These are phyloP conservation scores for Caranx ignobilis DNA, from an alignment of 2,113 vertebrate genomes.

Conservation along the genomic window DNA sequence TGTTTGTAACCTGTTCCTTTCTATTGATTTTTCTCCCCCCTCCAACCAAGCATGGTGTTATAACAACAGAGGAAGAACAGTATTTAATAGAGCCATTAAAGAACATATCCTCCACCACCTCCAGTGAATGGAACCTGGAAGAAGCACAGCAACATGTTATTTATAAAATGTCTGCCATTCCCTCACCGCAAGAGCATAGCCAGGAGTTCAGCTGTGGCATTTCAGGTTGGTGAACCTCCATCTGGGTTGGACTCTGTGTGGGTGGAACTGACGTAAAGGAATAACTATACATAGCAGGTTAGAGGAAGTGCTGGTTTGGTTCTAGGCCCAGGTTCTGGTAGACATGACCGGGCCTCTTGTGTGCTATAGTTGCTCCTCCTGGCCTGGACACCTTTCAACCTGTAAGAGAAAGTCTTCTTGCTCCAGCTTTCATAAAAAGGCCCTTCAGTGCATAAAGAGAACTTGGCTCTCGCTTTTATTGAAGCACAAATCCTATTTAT, in stretches of 20 bases:
- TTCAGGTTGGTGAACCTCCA: constrained; percentile 89
- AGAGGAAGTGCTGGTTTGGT: constrained; percentile 82
- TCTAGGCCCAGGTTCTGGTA: constrained; percentile 75
- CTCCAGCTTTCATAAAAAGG: constrained; percentile 59
- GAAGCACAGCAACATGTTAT: constrained; percentile 97
- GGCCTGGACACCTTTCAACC: constrained; percentile 68
- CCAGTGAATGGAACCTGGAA: constrained; percentile 89
- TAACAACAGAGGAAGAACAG: constrained; percentile 98
- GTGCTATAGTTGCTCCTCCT: constrained; percentile 60
- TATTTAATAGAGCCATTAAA: constrained; percentile 99
- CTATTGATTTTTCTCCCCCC: constrained; percentile 41
- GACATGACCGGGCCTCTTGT: constrained; percentile 68
- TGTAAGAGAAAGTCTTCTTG: constrained; percentile 40
- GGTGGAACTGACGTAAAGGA: constrained; percentile 80
- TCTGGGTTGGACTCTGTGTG: constrained; percentile 72
- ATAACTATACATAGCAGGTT: constrained; percentile 79
- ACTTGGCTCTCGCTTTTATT: constrained; percentile 47
- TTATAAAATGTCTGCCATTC: constrained; percentile 96
- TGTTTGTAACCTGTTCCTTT: constrained; percentile 57
- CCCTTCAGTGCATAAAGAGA: constrained; percentile 38
- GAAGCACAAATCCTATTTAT: constrained; percentile 51
- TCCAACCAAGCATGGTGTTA: constrained; percentile 92
- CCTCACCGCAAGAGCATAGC: constrained; percentile 88
- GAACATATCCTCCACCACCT: constrained; percentile 89
- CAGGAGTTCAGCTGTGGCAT: constrained; percentile 93